Base-by-base conservation (phyloP, 1,140 invertebrate species). In the Aradophagus sp. region DNA sequence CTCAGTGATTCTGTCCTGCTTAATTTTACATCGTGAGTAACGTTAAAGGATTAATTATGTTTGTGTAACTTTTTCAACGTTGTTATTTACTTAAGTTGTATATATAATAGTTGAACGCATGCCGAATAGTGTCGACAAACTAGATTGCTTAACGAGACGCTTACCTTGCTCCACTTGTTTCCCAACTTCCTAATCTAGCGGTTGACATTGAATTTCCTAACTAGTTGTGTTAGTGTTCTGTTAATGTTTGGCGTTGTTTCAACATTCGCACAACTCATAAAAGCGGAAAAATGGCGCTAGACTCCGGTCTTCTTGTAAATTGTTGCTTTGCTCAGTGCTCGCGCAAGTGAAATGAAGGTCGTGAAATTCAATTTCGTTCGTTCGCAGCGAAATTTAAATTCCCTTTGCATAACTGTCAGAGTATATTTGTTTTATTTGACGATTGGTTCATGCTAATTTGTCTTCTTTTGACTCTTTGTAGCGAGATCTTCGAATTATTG, bases 121-220 rank as follows among this genome's bases (percentile, higher is more conserved):
- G 39, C 47, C 14, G 38, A 68, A 47, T 14, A 61, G 44, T 45
- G 50, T 26, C 36, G 17, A 12, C 34, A 70, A 58, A 41, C 48
- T 34, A 45, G 41, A 59, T 59, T 63, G 59, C 45, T 41, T 52
- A 65, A 65, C 45, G 68, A 71, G 68, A 52, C 42, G 50, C 55
- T 72, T 66, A 61, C 47, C 45, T 55, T 61, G 23, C 68, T 61
- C 23, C 38, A 66, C 53, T 56, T 50, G 48, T 26, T 59, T 45
- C 35, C 47, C 47, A 65, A 65, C 67, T 63, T 71, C 59, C 52
- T 63, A 71, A 63, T 71, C 59, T 41, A 39, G 45, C 23, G 59
- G 67, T 71, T 65, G 67, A 63, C 67, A 71, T 71, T 65, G 58
- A 71, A 71, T 71, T 63, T 59, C 15, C 44, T 53, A 47, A 55